These are phyloP conservation scores for Atherinomorus stipes DNA, from an alignment of 2,113 vertebrate genomes.

Conservation along the genomic window DNA sequence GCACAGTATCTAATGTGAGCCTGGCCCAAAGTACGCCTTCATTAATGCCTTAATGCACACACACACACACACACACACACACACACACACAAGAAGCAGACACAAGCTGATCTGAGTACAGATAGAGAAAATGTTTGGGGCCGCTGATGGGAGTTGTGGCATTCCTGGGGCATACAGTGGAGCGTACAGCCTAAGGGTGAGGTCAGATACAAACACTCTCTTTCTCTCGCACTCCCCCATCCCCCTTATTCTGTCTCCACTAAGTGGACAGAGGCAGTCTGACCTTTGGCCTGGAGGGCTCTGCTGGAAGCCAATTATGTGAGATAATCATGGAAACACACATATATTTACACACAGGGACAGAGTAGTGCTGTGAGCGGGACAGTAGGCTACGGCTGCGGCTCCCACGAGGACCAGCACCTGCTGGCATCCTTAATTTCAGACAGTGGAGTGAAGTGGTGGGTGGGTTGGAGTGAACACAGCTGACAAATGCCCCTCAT, in stretches of 20 bases:
- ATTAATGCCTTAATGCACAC: slow-evolving; percentile 34
- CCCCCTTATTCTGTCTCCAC: slow-evolving; percentile 30
- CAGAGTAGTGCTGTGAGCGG: slow-evolving; percentile 11
- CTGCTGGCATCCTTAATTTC: slow-evolving; percentile 81
- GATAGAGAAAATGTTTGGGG: slow-evolving; percentile 67
- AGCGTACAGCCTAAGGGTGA: slow-evolving; percentile 63
- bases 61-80: slow-evolving; percentile 4
- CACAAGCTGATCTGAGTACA: slow-evolving; percentile 58
- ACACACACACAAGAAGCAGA: slow-evolving; percentile 27
- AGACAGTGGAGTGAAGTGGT: slow-evolving; percentile 35
- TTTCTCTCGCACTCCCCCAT: slow-evolving; percentile 10
- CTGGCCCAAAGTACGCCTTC: slow-evolving; percentile 43
- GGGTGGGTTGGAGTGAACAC: slow-evolving; percentile 43
- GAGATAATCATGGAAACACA: slow-evolving; percentile 64
- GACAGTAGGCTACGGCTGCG: slow-evolving; percentile 33
- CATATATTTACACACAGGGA: slow-evolving; percentile 31
- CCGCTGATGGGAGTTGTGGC: slow-evolving; percentile 50
- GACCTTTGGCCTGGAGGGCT: slow-evolving; percentile 60
- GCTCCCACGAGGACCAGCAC: slow-evolving; percentile 69
- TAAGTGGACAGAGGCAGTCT: slow-evolving; percentile 60
- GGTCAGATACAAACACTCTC: slow-evolving; percentile 40
- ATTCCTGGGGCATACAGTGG: slow-evolving; percentile 67
- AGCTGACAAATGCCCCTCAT: slow-evolving; percentile 78
- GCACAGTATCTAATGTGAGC: slow-evolving; percentile 44
- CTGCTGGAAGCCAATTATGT: slow-evolving; percentile 70